Conservation (phyloP, 2,888 invertebrate species). For the Clanis bilineata region DNA sequence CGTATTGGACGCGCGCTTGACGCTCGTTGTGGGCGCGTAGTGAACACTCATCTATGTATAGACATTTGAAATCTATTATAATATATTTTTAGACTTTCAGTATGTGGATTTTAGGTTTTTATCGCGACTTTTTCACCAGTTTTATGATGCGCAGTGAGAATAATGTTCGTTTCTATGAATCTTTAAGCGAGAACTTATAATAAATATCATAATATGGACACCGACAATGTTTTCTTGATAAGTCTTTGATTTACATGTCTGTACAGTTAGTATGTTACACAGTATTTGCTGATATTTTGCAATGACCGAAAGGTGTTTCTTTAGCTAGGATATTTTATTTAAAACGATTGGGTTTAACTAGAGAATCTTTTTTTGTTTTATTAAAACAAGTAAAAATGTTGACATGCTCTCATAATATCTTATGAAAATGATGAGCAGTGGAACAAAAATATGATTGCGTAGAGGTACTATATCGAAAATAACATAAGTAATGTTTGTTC, state of each 20-base stretch:
- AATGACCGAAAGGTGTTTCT: slow-evolving; percentile 69
- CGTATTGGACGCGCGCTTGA: slow-evolving; percentile 60
- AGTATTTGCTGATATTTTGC: slow-evolving; percentile 69
- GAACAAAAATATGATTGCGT: slow-evolving; percentile 77
- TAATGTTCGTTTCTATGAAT: slow-evolving; percentile 71
- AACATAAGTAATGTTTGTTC: slow-evolving; percentile 80
- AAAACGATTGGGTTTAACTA: slow-evolving; percentile 76
- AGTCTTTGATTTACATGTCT: slow-evolving; percentile 59
- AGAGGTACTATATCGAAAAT: slow-evolving; percentile 76
- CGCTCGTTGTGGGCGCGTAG: slow-evolving; percentile 66
- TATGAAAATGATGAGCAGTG: slow-evolving; percentile 63
- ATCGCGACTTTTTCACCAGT: slow-evolving; percentile 77
- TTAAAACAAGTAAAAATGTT: slow-evolving; percentile 56
- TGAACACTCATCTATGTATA: slow-evolving; percentile 79
- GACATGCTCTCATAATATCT: slow-evolving; percentile 66
- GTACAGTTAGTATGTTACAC: slow-evolving; percentile 77
- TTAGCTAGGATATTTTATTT: slow-evolving; percentile 77
- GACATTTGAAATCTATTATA: slow-evolving; percentile 81
- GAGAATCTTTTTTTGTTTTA: slow-evolving; percentile 70
- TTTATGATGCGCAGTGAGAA: slow-evolving; percentile 71
- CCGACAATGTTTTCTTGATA: slow-evolving; percentile 61
- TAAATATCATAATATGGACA: slow-evolving; percentile 61
- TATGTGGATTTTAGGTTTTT: slow-evolving; percentile 79
- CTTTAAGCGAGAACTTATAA: slow-evolving; percentile 70
- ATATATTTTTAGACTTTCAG: slow-evolving; percentile 81